Base-by-base conservation (phyloP, 1,140 invertebrate genomes). In the Pseudomyrmex pallidus region DNA sequence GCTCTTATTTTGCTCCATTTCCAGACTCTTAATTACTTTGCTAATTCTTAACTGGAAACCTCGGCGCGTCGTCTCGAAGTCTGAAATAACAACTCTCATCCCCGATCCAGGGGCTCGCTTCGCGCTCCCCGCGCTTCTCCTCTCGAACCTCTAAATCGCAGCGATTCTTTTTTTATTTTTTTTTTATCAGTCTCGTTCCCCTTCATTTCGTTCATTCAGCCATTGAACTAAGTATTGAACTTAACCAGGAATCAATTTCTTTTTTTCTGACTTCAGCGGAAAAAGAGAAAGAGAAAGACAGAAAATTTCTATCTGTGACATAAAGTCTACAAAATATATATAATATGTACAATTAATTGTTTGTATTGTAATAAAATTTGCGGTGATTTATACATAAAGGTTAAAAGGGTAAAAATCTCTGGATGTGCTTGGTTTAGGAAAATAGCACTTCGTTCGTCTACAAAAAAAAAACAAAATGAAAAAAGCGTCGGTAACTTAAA, bases 21-120 rank as follows among this genome's bases (percentile, higher is more conserved):
- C 91, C 88, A 87, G 90, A 90, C 88, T 93, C 91, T 92, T 93
- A 92, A 93, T 92, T 93, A 93, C 92, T 92, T 92, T 90, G 89
- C 89, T 91, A 92, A 93, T 93, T 92, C 90, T 89, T 89, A 91
- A 90, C 90, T 87, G 84, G 89, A 74, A 85, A 87, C 82, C 90
- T 90, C 88, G 89, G 84, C 88, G 84, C 89, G 86, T 91, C 89
- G 89, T 89, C 82, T 82, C 85, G 64, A 84, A 85, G 80, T 86
- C 85, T 90, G 89, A 92, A 92, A 93, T 90, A 91, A 91, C 90
- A 93, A 91, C 90, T 92, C 85, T 83, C 84, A 89, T 85, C 85
- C 85, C 77, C 85, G 59, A 80, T 74, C 62, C 52, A 48, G 35
- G 1, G 35, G 5, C 35, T 35, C 35, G 35, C 35, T 35, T 35